A percentile compares a stretch with the other conserved stretches of the same genome.
Conservation (phyloP, 2,113 vertebrate species). For the Sceloporus tristichus region DNA sequence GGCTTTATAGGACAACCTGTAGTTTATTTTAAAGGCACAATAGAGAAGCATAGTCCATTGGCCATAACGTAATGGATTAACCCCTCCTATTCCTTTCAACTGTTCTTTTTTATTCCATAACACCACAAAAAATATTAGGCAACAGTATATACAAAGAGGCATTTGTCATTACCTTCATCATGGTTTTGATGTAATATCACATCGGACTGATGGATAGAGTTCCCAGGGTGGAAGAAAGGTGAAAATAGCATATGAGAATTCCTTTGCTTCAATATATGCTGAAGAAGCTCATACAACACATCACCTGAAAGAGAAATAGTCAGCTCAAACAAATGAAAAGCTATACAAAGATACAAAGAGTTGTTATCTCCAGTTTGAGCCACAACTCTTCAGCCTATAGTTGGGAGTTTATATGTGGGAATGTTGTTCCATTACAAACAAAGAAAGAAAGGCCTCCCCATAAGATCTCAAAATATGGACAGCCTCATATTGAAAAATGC, state of each 20-base stretch:
- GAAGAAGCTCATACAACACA: slow-evolving; percentile 97
- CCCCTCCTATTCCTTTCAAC: no score
- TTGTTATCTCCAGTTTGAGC: neutral
- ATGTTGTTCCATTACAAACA: neutral
- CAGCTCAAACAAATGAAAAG: slow-evolving; percentile 60
- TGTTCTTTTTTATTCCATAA: slow-evolving; percentile 4
- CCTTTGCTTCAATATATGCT: slow-evolving; percentile 97
- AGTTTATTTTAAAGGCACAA: neutral
- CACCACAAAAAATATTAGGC: neutral
- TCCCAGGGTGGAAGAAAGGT: slow-evolving; percentile 91
- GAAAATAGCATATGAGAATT: slow-evolving; percentile 89
- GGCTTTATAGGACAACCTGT: neutral
- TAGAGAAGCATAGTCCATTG: neutral
- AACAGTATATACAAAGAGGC: slow-evolving; percentile 45
- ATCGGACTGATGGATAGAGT: slow-evolving; percentile 90
- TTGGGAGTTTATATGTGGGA: neutral
- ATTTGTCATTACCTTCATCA: slow-evolving; percentile 86
- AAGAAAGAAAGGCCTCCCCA: no score
- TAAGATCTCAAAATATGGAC: no score
- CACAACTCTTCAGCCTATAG: neutral
- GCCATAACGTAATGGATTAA: neutral
- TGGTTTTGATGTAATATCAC: slow-evolving; percentile 88
- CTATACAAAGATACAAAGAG: slow-evolving; percentile 33
- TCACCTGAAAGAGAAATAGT: slow-evolving; percentile 84
- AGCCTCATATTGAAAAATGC: no score